These are phyloP conservation scores for Ametastegia equiseti DNA, from an alignment of 2,888 invertebrate species.

Conservation along the genomic window DNA sequence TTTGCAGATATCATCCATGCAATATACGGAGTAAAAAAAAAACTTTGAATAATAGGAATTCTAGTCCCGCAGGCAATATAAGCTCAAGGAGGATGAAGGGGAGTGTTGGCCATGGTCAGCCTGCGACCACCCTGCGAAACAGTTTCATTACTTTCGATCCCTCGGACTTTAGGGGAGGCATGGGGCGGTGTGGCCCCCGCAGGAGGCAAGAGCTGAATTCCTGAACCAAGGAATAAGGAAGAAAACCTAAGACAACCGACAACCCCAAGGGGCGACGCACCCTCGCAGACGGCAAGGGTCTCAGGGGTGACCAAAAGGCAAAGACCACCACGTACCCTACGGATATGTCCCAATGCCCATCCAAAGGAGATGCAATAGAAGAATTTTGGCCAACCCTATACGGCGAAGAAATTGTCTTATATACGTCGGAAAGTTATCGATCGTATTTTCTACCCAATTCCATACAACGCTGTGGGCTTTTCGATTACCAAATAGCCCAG, in stretches of 20 bases:
- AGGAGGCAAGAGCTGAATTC: slow-evolving; percentile 60
- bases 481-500: slow-evolving; percentile 41
- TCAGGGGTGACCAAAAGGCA: slow-evolving; percentile 60
- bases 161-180: slow-evolving; percentile 49
- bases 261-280: slow-evolving; percentile 63
- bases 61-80: slow-evolving; percentile 71
- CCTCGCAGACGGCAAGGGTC: slow-evolving; percentile 47
- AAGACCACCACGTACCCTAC: slow-evolving; percentile 49
- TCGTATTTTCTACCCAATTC: slow-evolving; percentile 63
- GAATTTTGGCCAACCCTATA: slow-evolving; percentile 56
- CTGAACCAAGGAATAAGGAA: slow-evolving; percentile 55
- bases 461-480: slow-evolving; percentile 53
- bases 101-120: slow-evolving; percentile 57
- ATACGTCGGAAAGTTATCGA: slow-evolving; percentile 69
- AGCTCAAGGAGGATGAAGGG: slow-evolving; percentile 37
- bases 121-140: slow-evolving; percentile 66
- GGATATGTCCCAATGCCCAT: slow-evolving; percentile 44
- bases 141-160: slow-evolving; percentile 74
- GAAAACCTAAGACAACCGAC: slow-evolving; percentile 65
- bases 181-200: slow-evolving; percentile 17
- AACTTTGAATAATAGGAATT: slow-evolving; percentile 60
- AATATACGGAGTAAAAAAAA: neutral
- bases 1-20: neutral
- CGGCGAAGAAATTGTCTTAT: slow-evolving; percentile 71
- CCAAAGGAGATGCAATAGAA: slow-evolving; percentile 31